Evolutionary conservation across 2,888 invertebrate species (phyloP).

Genomic region (Laothoe populi): DNA sequence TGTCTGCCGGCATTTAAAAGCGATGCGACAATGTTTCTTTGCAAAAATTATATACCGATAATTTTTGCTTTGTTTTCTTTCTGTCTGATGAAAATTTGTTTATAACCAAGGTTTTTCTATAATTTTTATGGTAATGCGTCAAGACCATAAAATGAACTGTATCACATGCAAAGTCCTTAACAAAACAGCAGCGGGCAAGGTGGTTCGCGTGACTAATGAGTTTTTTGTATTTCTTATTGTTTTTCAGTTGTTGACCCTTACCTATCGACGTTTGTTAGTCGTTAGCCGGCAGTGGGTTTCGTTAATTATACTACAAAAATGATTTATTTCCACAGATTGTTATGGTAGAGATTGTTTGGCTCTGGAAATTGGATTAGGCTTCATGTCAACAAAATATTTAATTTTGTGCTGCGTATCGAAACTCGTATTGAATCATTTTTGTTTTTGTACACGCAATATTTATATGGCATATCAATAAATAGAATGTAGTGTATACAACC

Average conservation of each 20-base stretch:
- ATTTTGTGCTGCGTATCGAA: conserved; percentile 53
- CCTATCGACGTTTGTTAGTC: conserved; percentile 69
- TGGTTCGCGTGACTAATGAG: conserved; percentile 78
- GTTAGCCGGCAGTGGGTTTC: conserved; percentile 48
- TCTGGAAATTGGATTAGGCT: conserved; percentile 57
- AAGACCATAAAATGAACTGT: conserved; percentile 1
- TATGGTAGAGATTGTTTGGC: conserved; percentile 54
- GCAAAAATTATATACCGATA: no score
- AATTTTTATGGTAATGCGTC: background rate
- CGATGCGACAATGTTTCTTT: background rate
- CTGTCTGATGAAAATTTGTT: no score
- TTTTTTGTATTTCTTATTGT: conserved; percentile 80
- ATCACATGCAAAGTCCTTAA: conserved; percentile 48
- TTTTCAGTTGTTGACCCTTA: conserved; percentile 78
- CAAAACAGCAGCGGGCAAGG: conserved; percentile 45
- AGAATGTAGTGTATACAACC: background rate
- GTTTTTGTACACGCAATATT: background rate
- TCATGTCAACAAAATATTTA: conserved; percentile 65
- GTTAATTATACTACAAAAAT: conserved; percentile 72
- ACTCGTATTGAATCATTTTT: conserved; percentile 29
- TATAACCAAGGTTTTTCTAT: no score
- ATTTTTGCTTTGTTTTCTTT: no score
- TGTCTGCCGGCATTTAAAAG: background rate
- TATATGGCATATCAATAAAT: background rate
- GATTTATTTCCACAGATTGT: conserved; percentile 68